Conservation (phyloP, 1,140 invertebrate genomes). For the Hylaeus anthracinus region DNA sequence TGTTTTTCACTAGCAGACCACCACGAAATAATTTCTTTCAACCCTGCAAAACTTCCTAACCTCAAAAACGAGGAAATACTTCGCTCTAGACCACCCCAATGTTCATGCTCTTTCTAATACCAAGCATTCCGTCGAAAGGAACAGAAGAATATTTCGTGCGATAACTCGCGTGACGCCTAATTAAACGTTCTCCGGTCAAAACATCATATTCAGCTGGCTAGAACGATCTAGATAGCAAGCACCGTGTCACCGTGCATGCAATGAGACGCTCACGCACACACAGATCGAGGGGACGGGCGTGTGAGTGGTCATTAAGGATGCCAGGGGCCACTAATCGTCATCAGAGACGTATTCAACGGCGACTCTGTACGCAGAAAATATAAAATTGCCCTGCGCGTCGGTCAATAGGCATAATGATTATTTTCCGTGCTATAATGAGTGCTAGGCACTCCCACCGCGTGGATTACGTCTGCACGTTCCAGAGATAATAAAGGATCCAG, state of each 20-base stretch:
- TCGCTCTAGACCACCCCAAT: too few species aligned
- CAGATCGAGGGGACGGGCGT: slow-evolving; percentile 7
- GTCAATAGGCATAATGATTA: slow-evolving; percentile 72
- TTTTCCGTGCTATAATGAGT: slow-evolving; percentile 71
- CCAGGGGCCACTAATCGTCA: slow-evolving; percentile 73
- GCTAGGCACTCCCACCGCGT: slow-evolving; percentile 40
- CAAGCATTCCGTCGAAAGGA: neutral
- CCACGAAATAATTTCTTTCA: too few species aligned
- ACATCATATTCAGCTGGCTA: slow-evolving; percentile 51
- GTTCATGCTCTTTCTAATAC: too few species aligned
- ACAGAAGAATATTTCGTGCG: slow-evolving; percentile 18
- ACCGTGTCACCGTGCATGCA: slow-evolving; percentile 47
- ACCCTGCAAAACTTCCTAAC: too few species aligned
- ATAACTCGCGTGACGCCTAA: slow-evolving; percentile 60
- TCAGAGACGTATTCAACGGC: slow-evolving; percentile 71
- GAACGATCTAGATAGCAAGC: slow-evolving; percentile 60
- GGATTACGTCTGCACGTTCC: slow-evolving; percentile 54
- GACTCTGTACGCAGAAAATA: slow-evolving; percentile 63
- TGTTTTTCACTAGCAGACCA: too few species aligned
- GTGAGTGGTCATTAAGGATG: slow-evolving; percentile 71
- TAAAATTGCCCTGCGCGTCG: slow-evolving; percentile 65
- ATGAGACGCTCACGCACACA: slow-evolving; percentile 26
- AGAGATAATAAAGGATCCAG: slow-evolving; percentile 75
- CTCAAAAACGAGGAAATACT: too few species aligned
- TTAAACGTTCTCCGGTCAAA: slow-evolving; percentile 55